Evolutionary conservation across 2,113 vertebrate genomes (phyloP).

Genomic region (Machaerirhynchus nigripectus): DNA sequence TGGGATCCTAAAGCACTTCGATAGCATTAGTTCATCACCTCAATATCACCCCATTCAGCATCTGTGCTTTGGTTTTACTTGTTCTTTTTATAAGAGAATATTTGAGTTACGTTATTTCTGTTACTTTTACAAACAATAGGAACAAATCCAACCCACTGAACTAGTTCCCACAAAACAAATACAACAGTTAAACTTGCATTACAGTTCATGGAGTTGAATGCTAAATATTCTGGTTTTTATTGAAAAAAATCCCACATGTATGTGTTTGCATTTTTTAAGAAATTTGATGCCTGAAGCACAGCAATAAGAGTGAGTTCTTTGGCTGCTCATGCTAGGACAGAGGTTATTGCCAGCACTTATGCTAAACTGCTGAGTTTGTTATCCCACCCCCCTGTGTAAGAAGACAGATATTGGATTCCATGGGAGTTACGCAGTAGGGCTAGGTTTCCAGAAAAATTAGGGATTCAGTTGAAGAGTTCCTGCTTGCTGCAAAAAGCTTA

Average conservation of each 20-base stretch:
- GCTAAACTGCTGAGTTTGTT: not conserved
- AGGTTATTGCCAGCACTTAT: not conserved
- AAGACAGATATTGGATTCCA: not conserved
- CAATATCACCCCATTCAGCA: not conserved
- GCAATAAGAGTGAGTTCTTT: not conserved
- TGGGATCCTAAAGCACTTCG: not conserved
- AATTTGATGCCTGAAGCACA: not conserved
- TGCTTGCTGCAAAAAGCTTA: not conserved
- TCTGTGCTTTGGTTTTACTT: not conserved
- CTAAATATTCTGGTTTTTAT: not conserved
- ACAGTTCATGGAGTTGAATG: not conserved
- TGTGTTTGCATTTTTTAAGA: not conserved
- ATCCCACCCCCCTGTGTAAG: not conserved
- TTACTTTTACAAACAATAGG: not conserved
- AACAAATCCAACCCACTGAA: not conserved
- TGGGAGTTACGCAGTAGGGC: not conserved
- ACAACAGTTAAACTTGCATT: not conserved
- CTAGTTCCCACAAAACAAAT: not conserved
- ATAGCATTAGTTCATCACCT: not conserved
- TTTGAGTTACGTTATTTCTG: not conserved
- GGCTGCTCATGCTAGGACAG: not conserved
- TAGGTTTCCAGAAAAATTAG: not conserved
- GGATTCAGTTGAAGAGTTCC: not conserved
- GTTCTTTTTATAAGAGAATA: not conserved
- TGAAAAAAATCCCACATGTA: not conserved